Conservation (phyloP, 2,113 vertebrate genomes). For the Zonotrichia leucophrys region DNA sequence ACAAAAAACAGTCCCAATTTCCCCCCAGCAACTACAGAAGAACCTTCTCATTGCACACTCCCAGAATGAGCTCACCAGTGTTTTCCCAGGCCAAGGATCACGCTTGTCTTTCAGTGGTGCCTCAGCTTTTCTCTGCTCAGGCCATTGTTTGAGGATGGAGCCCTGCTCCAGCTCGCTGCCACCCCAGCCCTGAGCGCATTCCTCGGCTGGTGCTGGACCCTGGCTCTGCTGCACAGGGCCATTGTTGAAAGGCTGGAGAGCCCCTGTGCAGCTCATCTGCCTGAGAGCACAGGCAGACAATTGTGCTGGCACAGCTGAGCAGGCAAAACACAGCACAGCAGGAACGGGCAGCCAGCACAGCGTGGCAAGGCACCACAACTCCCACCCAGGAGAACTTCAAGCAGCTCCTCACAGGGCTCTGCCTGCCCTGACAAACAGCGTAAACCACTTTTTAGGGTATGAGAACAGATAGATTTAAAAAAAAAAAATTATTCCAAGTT, state of each 20-base stretch:
- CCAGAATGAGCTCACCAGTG: background rate
- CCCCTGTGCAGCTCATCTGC: background rate
- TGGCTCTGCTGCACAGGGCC: background rate
- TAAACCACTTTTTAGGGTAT: background rate
- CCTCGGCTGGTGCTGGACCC: background rate
- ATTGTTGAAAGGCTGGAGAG: rapidly evolving
- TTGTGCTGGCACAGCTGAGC: conserved; percentile 42
- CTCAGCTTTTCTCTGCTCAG: background rate
- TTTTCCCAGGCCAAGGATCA: background rate
- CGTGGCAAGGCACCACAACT: background rate
- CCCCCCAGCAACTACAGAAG: background rate
- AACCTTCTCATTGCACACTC: background rate
- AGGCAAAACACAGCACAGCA: background rate
- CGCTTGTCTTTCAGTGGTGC: background rate
- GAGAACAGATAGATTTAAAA: background rate
- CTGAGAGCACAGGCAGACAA: conserved; percentile 4
- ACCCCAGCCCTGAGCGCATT: background rate
- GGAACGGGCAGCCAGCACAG: background rate
- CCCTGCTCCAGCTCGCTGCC: background rate
- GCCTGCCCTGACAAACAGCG: background rate
- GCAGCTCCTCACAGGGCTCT: background rate
- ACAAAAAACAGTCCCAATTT: background rate
- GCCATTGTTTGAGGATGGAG: background rate
- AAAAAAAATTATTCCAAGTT: background rate
- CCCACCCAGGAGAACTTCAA: background rate